phyloP scores from a whole-genome alignment of 2,888 invertebrate species.

The Dinocampus coccinellae region DNA sequence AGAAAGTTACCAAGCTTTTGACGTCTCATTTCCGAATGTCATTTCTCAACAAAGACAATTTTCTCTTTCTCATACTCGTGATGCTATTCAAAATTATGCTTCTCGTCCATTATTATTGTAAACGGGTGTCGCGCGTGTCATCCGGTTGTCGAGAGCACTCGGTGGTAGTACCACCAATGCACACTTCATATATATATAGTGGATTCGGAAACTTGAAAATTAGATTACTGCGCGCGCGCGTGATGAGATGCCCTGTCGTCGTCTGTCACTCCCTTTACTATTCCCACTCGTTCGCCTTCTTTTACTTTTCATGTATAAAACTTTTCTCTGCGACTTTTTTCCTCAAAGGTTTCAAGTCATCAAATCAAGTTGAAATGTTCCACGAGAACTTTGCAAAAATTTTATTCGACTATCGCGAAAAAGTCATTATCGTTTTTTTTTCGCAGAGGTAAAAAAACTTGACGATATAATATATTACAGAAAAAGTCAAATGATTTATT shows the following conservation, averaged over 20 bases:
- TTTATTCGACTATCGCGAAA: neutral
- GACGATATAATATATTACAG: neutral
- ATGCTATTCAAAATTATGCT: slow-evolving; percentile 43
- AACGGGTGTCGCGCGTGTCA: slow-evolving; percentile 45
- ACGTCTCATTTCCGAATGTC: slow-evolving; percentile 60
- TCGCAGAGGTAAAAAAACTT: neutral
- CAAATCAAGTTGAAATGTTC: slow-evolving; percentile 13
- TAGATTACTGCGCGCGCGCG: slow-evolving; percentile 51
- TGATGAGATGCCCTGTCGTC: slow-evolving; percentile 41
- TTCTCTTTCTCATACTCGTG: slow-evolving; percentile 25
- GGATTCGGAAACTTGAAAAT: slow-evolving; percentile 57
- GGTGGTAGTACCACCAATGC: slow-evolving; percentile 21
- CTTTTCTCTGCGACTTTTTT: slow-evolving; percentile 4
- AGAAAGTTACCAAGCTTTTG: slow-evolving; percentile 32
- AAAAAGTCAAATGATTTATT: neutral
- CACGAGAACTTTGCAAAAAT: neutral
- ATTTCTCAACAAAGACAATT: slow-evolving; percentile 52
- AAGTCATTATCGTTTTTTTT: neutral
- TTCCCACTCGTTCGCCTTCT: neutral
- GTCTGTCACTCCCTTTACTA: neutral
- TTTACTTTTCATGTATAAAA: slow-evolving; percentile 4
- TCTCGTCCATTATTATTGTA: slow-evolving; percentile 45
- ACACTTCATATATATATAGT: neutral
- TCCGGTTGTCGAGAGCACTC: slow-evolving; percentile 40
- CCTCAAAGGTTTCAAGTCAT: neutral